phyloP scores from a whole-genome alignment of 2,888 invertebrate species.

The Hydroisotoma schaefferi region DNA sequence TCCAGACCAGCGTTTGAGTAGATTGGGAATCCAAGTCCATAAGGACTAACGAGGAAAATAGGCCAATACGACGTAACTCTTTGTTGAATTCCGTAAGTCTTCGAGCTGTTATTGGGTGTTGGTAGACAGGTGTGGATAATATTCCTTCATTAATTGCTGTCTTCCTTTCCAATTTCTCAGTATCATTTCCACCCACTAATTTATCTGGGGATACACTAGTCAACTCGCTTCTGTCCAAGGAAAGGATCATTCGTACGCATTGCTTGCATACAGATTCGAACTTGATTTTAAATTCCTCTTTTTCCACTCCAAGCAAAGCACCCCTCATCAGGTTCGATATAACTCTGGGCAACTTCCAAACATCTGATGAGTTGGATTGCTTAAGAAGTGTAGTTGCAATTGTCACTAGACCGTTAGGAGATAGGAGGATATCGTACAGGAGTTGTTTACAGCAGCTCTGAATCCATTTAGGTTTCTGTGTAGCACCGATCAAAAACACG shows the following conservation, averaged over 20 bases:
- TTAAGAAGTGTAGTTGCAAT: conserved; percentile 28
- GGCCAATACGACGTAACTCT: conserved; percentile 21
- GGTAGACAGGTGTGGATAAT: not conserved
- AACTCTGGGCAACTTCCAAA: conserved; percentile 32
- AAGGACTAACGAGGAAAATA: conserved; percentile 23
- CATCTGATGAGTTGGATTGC: conserved; percentile 21
- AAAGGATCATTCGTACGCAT: conserved; percentile 5
- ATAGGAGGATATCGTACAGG: conserved; percentile 24
- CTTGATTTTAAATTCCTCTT: not conserved
- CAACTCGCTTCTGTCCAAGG: no score
- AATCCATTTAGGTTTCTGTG: conserved; percentile 35
- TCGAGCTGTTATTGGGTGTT: not conserved
- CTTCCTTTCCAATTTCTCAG: not conserved
- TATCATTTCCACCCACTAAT: not conserved
- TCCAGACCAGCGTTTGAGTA: conserved; percentile 24
- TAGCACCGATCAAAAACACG: conserved; percentile 36
- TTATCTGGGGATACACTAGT: no score
- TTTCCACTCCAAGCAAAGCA: not conserved
- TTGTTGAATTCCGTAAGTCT: conserved; percentile 11
- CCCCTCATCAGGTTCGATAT: conserved; percentile 31
- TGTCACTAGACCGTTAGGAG: conserved; percentile 26
- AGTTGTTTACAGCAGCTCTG: conserved; percentile 29
- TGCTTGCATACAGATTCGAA: conserved; percentile 7
- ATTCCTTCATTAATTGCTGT: not conserved
- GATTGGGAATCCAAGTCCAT: conserved; percentile 24